These are phyloP conservation scores for Heteronetta atricapilla DNA, from an alignment of 2,113 vertebrate species.

Conservation along the genomic window DNA sequence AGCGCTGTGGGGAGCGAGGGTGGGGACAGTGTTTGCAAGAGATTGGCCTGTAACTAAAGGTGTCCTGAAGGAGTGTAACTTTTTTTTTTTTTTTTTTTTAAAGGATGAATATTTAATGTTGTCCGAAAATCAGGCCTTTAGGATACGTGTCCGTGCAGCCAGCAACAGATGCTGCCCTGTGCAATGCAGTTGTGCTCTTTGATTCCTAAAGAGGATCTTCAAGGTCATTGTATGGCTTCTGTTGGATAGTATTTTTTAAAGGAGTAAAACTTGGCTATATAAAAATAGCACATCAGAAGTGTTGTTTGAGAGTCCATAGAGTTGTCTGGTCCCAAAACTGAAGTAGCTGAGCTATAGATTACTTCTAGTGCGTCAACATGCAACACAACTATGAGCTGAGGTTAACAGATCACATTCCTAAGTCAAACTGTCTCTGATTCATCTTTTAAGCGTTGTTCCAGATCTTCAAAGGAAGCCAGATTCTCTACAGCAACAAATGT, in stretches of 20 bases:
- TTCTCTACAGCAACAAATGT: constrained; percentile 32
- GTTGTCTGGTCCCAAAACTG: neutral
- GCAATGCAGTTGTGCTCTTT: neutral
- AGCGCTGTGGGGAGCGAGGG: neutral
- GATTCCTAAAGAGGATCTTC: neutral
- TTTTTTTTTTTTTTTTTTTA: neutral
- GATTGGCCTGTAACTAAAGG: neutral
- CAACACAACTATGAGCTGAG: neutral
- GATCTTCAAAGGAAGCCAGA: constrained; percentile 26
- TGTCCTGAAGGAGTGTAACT: neutral
- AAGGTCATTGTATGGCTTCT: neutral
- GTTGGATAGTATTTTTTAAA: neutral
- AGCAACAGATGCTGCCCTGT: neutral
- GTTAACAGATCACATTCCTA: constrained; percentile 19
- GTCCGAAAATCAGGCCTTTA: neutral
- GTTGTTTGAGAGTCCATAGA: neutral
- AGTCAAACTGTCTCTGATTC: constrained; percentile 10
- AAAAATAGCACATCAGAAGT: neutral
- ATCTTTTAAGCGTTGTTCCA: constrained; percentile 27
- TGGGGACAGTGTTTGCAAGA: neutral
- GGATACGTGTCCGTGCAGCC: neutral
- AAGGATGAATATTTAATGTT: neutral
- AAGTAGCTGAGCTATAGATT: neutral
- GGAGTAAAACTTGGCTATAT: neutral
- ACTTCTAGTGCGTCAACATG: neutral